Evolutionary conservation across 2,888 invertebrate genomes (phyloP), one percentile per base, ranked within the genome.

Genomic region (Elegia similella): DNA sequence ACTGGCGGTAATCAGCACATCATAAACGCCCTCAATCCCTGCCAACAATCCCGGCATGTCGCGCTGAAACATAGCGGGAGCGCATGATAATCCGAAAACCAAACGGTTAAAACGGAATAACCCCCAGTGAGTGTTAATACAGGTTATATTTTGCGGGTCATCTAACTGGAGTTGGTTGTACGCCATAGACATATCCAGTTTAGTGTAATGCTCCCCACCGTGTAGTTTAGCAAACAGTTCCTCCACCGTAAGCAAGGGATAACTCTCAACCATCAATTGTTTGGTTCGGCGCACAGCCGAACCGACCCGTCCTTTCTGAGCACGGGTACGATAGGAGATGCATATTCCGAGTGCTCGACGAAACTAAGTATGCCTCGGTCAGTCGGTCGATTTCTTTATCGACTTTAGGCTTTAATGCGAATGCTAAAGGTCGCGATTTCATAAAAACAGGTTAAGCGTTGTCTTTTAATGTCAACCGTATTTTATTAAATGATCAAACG

Each of bases 251-350:
- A 65, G 69, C 0, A 69, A 55, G 0, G 69, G 67, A 38, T 68
- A 69, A 34, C 67, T 55, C 29, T 69, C 69, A 0, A 67, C 42
- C 0, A 59, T 10, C 42, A 67, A 55, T 15, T 65, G 61, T 59
- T 68, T 67, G 50, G 66, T 67, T 15, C 66, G 0, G 61, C 66
- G 48, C 63, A 65, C 13, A 69, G 34, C 12, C 65, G 52, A 10
- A 67, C 55, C 1, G 55, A 29, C 0, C 65, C 66, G 29, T 65
- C 60, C 10, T 54, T n/a, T n/a, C n/a, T n/a, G n/a, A n/a, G n/a
- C n/a, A n/a, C n/a, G n/a, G n/a, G n/a, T n/a, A n/a, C n/a, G 46
- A 68, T 57, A 0, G 65, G 64, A 7, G 64, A 61, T 1, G 64
- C 64, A 32, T 64, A 64, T 0, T 59, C 61, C 0, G 64, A 63